Conservation (phyloP, 2,113 vertebrate species). For the Varanus komodoensis region DNA sequence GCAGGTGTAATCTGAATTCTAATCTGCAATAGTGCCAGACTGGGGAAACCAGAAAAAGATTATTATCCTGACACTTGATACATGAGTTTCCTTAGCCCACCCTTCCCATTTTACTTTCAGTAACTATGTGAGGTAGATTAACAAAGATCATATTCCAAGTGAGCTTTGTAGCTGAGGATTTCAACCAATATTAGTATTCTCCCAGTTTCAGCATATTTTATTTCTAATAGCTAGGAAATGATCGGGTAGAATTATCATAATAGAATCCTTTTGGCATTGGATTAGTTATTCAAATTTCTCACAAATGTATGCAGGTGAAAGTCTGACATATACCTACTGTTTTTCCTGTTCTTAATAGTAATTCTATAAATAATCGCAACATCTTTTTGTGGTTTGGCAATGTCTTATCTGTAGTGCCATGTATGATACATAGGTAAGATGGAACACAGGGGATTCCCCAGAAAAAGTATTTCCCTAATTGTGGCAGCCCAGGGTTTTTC, state of each 20-base stretch:
- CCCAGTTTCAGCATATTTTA: neutral
- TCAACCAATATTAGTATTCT: neutral
- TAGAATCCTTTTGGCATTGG: neutral
- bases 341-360: slow-evolving; percentile 39
- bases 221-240: neutral
- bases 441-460: slow-evolving; percentile 50
- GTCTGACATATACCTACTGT: slow-evolving; percentile 21
- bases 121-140: neutral
- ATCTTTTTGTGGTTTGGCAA: slow-evolving; percentile 52
- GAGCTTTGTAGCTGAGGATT: neutral
- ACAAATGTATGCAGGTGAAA: accelerated
- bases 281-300: neutral
- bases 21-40: too few species aligned
- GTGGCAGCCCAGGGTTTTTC: slow-evolving; percentile 58
- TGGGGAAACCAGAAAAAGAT: too few species aligned
- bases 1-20: too few species aligned
- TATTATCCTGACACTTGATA: neutral
- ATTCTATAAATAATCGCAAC: slow-evolving; percentile 31
- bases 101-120: neutral
- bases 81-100: neutral
- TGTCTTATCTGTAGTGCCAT: slow-evolving; percentile 59
- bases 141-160: neutral
- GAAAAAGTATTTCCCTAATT: slow-evolving; percentile 41
- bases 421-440: slow-evolving; percentile 57
- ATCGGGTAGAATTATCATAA: neutral